Base-by-base conservation (phyloP, 1,140 invertebrate genomes). In the Rhagoletis zephyria region DNA sequence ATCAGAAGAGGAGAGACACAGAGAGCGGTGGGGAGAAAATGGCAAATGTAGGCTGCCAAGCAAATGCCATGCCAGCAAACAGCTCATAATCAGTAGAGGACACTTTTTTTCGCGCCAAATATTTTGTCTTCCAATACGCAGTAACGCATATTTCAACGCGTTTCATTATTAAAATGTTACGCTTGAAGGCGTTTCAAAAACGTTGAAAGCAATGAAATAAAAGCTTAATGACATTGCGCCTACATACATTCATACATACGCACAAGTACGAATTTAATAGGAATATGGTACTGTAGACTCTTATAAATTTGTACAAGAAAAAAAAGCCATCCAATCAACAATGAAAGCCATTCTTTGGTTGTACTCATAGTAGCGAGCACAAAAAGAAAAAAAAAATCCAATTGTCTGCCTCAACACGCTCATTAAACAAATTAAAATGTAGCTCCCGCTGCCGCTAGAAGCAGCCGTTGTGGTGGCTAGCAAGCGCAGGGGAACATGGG, bases 141-240 rank as follows among this genome's bases (percentile, higher is more conserved):
- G 19, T 81, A 48, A 81, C 48, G 74, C 56, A 86, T 86, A 42
- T 86, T 63, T 56, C 40, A 56, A 81, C 48, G 48, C 74, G 87
- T 56, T 87, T 70, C 85, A 56, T 81, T 85, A 87, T 88, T 88
- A 88, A 88, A 88, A 87, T 87, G 81, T 88, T 88, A 65, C 81
- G 87, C 88, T 88, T 88, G 88, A 88, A 70, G 85, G 81, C 86
- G 85, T 87, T 88, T 86, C 16, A 86, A 74, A 67, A 51, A 56
- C 87, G 64, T 45, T 85, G 61, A 64, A 64, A 85, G 40, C 63
- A 67, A 87, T 67, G 40, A 87, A 85, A 87, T 51, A 85, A 85
- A 87, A 85, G 67, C 67, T 19, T 67, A 87, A 87, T 87, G 85
- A 87, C 63, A 67, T 70, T 74, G 70, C 60, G 59, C 67, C 1